Base-by-base conservation (phyloP, 1,140 invertebrate species). In the Polypedilum pembai region DNA sequence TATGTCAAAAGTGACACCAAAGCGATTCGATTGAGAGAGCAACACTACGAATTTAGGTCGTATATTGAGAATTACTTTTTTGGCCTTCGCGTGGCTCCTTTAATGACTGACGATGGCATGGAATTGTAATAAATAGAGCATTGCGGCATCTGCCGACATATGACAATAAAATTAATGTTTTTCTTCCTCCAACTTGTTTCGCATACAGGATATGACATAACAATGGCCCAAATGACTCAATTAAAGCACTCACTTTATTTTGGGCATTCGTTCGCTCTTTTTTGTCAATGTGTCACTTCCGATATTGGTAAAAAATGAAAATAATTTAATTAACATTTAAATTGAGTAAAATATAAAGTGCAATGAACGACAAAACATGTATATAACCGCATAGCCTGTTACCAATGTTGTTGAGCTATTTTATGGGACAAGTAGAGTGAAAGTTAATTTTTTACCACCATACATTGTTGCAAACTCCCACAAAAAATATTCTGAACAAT, bases 241-340 rank as follows among this genome's bases (percentile, higher is more conserved):
- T 56, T 56, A 56, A 56, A 56, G 45, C 12, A 56, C 12, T 15
- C 41, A 45, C 41, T 15, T n/a, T 5, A 33, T 33, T 33, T 33
- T 33, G n/a, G n/a, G n/a, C n/a, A n/a, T 33, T 33, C 1, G 24
- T 33, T 33, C n/a, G 24, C 1, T 33, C 24, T 33, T 33, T 33
- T 33, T 33, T 33, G 45, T n/a, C 45, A 10, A 56, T 56, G 12
- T 56, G n/a, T 3, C 45, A 56, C 12, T 56, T 56, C 45, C 45
- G 45, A 56, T n/a, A 56, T n/a, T 56, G n/a, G 8, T 56, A 56
- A 56, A 56, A n/a, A 56, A 56, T n/a, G n/a, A n/a, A 56, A 56
- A 56, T 56, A 56, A 56, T 56, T 56, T 56, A 56, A 56, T 56
- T 56, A 56, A 56, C n/a, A 56, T 56, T 12, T 56, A 56, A 56